Evolutionary conservation across 1,140 invertebrate genomes (phyloP), one percentile per base, ranked within the genome.

Genomic region (Protaetia brevitarsis): DNA sequence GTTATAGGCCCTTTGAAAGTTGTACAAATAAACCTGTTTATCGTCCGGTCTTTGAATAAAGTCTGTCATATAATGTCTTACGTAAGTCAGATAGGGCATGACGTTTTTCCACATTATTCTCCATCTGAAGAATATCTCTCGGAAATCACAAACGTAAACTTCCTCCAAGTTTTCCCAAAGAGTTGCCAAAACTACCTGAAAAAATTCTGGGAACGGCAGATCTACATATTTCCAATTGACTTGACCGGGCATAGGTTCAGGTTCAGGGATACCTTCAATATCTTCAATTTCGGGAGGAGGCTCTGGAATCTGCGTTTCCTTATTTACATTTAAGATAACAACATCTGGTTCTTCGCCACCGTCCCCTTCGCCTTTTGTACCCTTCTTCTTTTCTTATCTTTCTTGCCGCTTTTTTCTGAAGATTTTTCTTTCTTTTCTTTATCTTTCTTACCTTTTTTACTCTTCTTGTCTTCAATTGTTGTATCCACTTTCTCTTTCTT

Each of bases 1-100:
- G 74, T 87, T 86, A 68, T 83, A 86, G 2, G 78, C 73, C n/a
- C 72, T 76, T 68, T 85, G 84, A 71, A 87, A 87, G 13, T 75
- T 66, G 16, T 72, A 68, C 3, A 87, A 73, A 60, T 84, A 71
- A 36, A 81, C 78, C 73, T 85, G 84, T 72, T 83, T 85, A 7
- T 71, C 63, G 28, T 84, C 84, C 0, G 84, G 83, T 60, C 81
- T 68, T 1, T 76, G 76, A 11, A 85, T 79, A 60, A 83, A 83
- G 51, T 82, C 77, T 3, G 67, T 70, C 78, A 86, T 81, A 71
- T 82, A 79, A 56, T 79, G 78, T 63, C 76, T 78, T 1, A 86
- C 71, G 62, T 79, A 81, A 64, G 80, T 71, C 7, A 76, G 74
- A 64, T 85, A 85, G 0, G 85, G 83, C 29, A 84, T 67, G 10